Evolutionary conservation across 2,113 vertebrate genomes (phyloP), one percentile per base, ranked within the genome.

Genomic region (Notiomystis cincta): DNA sequence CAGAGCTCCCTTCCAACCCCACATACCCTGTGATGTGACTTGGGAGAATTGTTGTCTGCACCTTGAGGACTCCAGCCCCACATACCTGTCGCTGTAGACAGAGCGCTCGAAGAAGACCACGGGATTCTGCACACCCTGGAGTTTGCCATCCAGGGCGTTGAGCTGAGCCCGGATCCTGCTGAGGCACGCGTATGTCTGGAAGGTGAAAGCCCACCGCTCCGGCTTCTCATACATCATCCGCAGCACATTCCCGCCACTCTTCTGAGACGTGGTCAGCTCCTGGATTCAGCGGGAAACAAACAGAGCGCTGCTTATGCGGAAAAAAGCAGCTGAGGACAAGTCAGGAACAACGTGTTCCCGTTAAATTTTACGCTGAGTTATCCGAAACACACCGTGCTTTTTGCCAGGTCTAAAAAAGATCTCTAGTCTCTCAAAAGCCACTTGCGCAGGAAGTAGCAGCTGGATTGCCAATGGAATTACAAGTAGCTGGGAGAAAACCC

Each of bases 141-240:
- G 96, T 42, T 98, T 99, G 65, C 98, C 98, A 0, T 97, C 97
- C 47, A 99, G 97, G 35, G 96, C 95, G 1, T 53, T 70, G 22
- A 99, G 98, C 97, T 99, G 99, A 3, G 99, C 98, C 0, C 99
- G 98, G 54, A 99, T 98, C 15, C 99, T 97, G 97, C 99, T 99
- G 95, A 99, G 98, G 84, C 99, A 99, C 3, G 99, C 99, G 4
- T 99, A 99, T 1, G 98, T 98, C 90, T 99, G 99, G 98, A 99
- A 99, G 6, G 99, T 99, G 94, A 99, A 99, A 9, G 99, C 98
- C 99, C 99, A 99, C 14, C 99, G 95, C 71, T 99, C 99, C 0
- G 99, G 99, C 53, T 99, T 99, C 91, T 99, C 98, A 3, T 99
- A 99, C 99, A 99, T 99, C 99, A 99, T 98, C 87, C 97, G 98